Evolutionary conservation across 2,113 vertebrate genomes (phyloP), one percentile per base, ranked within the genome.

Genomic region (Anser brachyrhynchus): DNA sequence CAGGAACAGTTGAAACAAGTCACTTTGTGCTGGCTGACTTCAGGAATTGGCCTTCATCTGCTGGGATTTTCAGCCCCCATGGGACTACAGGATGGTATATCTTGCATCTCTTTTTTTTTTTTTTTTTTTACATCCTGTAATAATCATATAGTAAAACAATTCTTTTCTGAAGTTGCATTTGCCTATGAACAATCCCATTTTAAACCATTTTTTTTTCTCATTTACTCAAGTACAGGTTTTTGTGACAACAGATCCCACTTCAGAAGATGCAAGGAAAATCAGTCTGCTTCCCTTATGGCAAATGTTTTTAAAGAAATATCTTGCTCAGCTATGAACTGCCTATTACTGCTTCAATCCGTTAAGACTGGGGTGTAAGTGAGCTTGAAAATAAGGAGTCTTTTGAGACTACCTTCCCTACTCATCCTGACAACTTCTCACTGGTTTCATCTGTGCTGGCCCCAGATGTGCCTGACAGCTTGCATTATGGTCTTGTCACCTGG

Each of bases 401-500:
- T 31, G 67, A 13, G 55, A 7, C 9, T 19, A 31, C 51, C 49
- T 44, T 29, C 39, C 49, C 37, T 3, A 3, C 59, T 58, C 23
- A 5, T 5, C 7, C 33, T 28, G 58, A 22, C 37, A n/a, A 67
- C 20, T 41, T 41, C 29, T 64, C 61, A 23, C 55, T 6, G 8
- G 29, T 33, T 44, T 21, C 19, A 6, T 1, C 31, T 3, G 13
- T 19, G 44, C 2, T 78, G 66, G 25, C 9, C 57, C 25, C 46
- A 6, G 21, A 6, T 1, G 18, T 9, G 1, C 2, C 31, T 3
- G 7, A 7, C 14, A 3, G 49, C 67, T 72, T 2, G 2, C 15
- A 0, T 3, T 0, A 1, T 4, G 23, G 43, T 16, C 16, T 29
- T 49, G 19, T n/a, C 22, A 2, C 31, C 37, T 0, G 1, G 20